Evolutionary conservation across 2,797 vertebrate genomes (phyloP).

Genomic region (Propithecus deckenii): DNA sequence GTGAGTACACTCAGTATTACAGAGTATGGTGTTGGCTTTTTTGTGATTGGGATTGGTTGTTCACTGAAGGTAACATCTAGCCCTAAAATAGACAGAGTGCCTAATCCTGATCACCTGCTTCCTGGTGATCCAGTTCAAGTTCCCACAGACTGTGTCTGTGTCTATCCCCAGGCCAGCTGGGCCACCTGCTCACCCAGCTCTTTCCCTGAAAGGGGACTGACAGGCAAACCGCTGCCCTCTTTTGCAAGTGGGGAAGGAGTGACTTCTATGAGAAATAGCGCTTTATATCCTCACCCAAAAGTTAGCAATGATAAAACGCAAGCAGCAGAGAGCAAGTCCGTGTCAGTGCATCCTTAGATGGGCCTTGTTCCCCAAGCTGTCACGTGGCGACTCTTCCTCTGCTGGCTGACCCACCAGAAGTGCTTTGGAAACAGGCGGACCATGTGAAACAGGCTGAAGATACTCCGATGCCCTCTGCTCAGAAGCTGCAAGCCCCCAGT

Average conservation of each 20-base stretch:
- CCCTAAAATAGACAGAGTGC: neutral
- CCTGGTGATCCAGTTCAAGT: neutral
- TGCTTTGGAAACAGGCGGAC: neutral
- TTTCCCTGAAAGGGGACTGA: neutral
- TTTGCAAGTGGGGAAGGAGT: neutral
- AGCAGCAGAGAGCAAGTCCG: conserved; percentile 15
- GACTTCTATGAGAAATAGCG: conserved; percentile 56
- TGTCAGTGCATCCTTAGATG: neutral
- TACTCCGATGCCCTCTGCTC: neutral
- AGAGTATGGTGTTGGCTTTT: neutral
- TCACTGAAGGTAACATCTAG: neutral
- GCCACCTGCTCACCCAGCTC: neutral
- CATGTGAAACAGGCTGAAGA: neutral
- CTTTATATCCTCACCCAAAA: conserved; percentile 63
- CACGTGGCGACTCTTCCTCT: neutral
- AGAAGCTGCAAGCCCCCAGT: neutral
- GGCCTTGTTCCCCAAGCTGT: neutral
- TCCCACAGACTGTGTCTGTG: neutral
- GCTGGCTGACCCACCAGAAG: neutral
- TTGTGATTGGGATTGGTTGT: neutral
- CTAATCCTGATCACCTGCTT: neutral
- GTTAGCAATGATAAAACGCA: conserved; percentile 60
- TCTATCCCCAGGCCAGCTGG: neutral
- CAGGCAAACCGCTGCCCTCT: neutral
- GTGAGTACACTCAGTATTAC: neutral